Base-by-base conservation (phyloP, 2,797 vertebrate genomes). In the Pangasius macronema region DNA sequence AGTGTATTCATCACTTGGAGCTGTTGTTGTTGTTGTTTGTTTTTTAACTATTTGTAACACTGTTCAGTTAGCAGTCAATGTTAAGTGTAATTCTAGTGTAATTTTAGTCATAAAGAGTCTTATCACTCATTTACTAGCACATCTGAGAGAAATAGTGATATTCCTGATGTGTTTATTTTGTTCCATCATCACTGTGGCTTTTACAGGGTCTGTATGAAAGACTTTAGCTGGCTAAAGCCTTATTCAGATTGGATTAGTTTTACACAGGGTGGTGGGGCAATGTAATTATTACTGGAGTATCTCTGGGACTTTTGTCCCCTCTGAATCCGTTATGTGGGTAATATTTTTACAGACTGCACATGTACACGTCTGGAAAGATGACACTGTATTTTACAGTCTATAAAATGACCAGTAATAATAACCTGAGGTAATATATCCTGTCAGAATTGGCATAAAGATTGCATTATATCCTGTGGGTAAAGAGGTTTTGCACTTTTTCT, bases 141-240 rank as follows among this genome's bases (percentile, higher is more conserved):
- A 76, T 76, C 46, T 30, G 73, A 76, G 73, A 53, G 73, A 76
- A 76, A 51, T 77, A n/a, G 10, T 33, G 30, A 53, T 77, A 53
- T 77, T 77, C 75, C n/a, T 18, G 75, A 55, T 76, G 13, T 30
- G 27, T 80, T 13, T 59, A 53, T 59, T 77, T 76, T 72, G 36
- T n/a, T 53, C 6, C 16, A 5, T 80, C 9, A 57, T 57, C 30
- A 14, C 57, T 30, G 7, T 33, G 49, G 27, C 79, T 16, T 39
- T 61, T 81, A 42, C 33, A 42, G 10, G 14, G 20, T 49, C 51
- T 55, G n/a, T 33, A 20, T 24, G 20, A 80, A 80, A 80, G 18
- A 79, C 75, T n/a, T 51, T 8, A 77, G 18, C 51, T 22, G 18
- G 18, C 27, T 18, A 76, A 76, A 77, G 14, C 46, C 51, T 4